phyloP scores from a whole-genome alignment of 2,113 vertebrate genomes.

The Muscicapa adusta region DNA sequence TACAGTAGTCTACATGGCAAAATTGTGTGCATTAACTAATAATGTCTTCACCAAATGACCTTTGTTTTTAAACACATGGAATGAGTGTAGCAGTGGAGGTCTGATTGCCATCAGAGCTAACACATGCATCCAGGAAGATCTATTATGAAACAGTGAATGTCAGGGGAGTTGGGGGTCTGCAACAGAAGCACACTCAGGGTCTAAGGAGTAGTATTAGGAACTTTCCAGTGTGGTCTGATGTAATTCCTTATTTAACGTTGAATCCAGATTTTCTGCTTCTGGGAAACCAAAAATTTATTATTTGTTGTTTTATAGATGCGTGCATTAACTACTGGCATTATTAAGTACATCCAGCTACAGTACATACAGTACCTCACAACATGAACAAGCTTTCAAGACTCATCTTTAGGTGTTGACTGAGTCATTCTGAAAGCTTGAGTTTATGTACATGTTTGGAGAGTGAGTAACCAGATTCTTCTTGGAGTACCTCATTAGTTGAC shows the following conservation, averaged over 20 bases:
- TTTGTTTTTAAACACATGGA: constrained; percentile 34
- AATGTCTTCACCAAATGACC: constrained; percentile 32
- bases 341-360: not conserved
- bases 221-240: constrained; percentile 21
- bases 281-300: not conserved
- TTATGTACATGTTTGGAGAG: not conserved
- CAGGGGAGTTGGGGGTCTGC: constrained; percentile 32
- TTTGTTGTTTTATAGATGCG: not conserved
- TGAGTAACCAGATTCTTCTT: not conserved
- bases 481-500: not conserved
- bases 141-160: constrained; percentile 24
- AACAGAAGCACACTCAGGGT: not conserved
- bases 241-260: constrained; percentile 24
- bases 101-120: not conserved
- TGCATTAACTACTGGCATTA: not conserved
- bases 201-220: constrained; percentile 26
- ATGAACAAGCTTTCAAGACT: not conserved
- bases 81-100: not conserved
- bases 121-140: constrained; percentile 35
- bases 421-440: not conserved
- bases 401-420: constrained; percentile 27
- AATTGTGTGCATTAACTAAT: not conserved
- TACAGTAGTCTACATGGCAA: not conserved
- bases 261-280: not conserved
- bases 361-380: not conserved